Conservation (phyloP, 2,797 vertebrate genomes). For the Gadopsis marmoratus region DNA sequence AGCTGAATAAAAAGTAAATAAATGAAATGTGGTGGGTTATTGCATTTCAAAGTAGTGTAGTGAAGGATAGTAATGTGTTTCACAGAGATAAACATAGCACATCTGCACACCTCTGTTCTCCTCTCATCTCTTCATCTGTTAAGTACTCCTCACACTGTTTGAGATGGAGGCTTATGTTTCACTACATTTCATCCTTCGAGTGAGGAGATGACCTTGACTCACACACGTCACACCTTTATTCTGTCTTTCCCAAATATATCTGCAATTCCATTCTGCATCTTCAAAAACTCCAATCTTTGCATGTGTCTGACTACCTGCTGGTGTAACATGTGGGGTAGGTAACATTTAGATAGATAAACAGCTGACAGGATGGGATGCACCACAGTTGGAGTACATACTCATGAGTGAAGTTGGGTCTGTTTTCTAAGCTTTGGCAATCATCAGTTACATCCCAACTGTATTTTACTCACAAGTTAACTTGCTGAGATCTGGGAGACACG, state of each 20-base stretch:
- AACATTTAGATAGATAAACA: not conserved
- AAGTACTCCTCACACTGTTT: not conserved
- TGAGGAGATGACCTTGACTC: conserved; percentile 14
- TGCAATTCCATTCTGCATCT: not conserved
- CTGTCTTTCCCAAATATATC: not conserved
- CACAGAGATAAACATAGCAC: conserved; percentile 12
- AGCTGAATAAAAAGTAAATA: not conserved
- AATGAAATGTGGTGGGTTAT: not conserved
- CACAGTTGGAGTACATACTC: not conserved
- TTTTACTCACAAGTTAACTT: not conserved
- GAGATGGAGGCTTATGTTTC: not conserved
- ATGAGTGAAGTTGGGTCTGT: not conserved
- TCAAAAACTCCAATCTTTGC: not conserved
- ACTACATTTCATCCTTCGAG: not conserved
- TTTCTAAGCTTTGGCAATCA: conserved; percentile 1
- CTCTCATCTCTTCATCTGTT: conserved; percentile 34
- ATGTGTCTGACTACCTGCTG: not conserved
- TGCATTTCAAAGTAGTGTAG: not conserved
- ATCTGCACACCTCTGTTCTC: conserved; percentile 21
- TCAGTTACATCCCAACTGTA: not conserved
- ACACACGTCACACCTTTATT: not conserved
- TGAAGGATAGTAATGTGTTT: conserved; percentile 10
- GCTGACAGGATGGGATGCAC: no score
- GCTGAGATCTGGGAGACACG: not conserved
- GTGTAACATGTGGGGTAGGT: not conserved